Percentiles rank a stretch among this genome's conserved stretches.
Conservation (phyloP, 2,113 vertebrate species). For the Corythaeola cristata region DNA sequence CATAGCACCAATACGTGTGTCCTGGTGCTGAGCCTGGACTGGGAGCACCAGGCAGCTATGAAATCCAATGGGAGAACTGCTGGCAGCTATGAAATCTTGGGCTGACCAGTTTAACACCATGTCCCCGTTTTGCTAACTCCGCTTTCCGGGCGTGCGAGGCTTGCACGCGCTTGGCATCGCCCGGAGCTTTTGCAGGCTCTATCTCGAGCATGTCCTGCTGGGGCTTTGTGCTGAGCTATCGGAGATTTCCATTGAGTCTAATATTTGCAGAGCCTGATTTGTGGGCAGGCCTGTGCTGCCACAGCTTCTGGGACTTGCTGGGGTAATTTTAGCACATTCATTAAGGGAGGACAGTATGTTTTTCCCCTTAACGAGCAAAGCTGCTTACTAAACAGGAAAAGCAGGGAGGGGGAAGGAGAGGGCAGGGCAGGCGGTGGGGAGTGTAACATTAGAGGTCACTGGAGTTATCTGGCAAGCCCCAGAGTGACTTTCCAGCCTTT, state of each 20-base stretch:
- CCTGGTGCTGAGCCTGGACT: background rate
- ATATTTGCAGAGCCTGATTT: conserved; percentile 7
- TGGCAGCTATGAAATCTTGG: background rate
- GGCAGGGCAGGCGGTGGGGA: background rate
- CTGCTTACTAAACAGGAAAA: conserved; percentile 38
- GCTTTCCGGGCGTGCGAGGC: fast-evolving
- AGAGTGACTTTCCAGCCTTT: background rate
- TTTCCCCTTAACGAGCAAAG: conserved; percentile 52
- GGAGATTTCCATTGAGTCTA: conserved; percentile 10
- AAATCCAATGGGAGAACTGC: background rate
- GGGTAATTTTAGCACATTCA: conserved; percentile 32
- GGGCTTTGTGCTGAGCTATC: conserved; percentile 9
- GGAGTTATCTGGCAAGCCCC: background rate
- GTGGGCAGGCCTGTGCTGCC: background rate
- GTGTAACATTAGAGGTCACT: conserved; percentile 13
- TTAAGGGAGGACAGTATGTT: conserved; percentile 6
- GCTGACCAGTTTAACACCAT: background rate
- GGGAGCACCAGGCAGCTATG: background rate
- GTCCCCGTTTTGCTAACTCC: background rate
- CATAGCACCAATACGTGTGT: background rate
- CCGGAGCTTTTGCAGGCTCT: background rate
- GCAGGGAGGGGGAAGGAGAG: background rate
- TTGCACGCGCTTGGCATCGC: background rate
- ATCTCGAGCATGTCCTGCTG: background rate
- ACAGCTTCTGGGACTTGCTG: background rate